Base-by-base conservation (phyloP, 1,140 invertebrate species). In the Chironomus tepperi region DNA sequence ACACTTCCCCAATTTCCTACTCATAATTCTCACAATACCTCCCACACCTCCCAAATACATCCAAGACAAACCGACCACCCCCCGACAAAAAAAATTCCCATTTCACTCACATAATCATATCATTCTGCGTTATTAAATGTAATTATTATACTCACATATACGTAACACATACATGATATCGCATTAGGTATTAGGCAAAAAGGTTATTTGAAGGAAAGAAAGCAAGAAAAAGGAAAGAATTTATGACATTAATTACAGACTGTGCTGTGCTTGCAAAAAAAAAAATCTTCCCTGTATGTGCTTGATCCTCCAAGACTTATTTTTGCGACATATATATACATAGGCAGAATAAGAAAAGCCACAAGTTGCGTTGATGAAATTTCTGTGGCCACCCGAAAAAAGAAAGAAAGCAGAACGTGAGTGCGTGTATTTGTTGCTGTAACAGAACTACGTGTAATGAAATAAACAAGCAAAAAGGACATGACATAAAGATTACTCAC, bases 111-210 rank as follows among this genome's bases (percentile, higher is more conserved):
- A 16, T 70, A 70, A 70, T 70, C 65, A 70, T 70, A 70, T 70
- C 65, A 70, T 70, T 70, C 65, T 70, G 16, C 16, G 65, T 70
- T 70, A 70, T 70, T 70, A 70, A 70, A 70, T 70, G 65, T 70
- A 70, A 70, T 70, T 70, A 70, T 21, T 70, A 70, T 8, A 9
- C 19, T 16, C 12, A n/a, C 47, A 12, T 57, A 57, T 34, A 34
- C 24, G 24, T 34, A 34, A 34, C 24, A 34, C 24, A 34, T 34
- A 34, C 24, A 34, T 34, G 24, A 34, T 34, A 34, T 34, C 24
- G 5, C 24, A 2, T 34, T 34, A 34, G 24, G 24, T 34, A 34
- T 34, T 34, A 34, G 24, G 24, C 24, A 34, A 34, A 34, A 34
- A 34, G 24, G 24, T 1, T 34, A 34, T 34, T 34, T 34, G 24